Base-by-base conservation (phyloP, 2,797 vertebrate genomes). In the Thunnus albacares region DNA sequence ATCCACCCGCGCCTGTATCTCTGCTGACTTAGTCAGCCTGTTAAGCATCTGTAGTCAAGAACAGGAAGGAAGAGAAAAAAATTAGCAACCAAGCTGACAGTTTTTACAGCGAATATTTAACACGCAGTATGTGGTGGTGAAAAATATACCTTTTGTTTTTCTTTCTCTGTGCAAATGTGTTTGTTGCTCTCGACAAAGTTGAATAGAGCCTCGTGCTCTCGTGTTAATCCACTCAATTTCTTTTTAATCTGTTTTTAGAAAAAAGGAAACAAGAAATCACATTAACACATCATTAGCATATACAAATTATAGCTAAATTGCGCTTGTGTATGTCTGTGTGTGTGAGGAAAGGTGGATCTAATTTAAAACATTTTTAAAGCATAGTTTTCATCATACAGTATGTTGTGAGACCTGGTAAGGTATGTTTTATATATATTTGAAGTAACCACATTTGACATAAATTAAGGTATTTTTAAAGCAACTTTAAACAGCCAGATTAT, bases 1-100 rank as follows among this genome's bases (percentile, higher is more conserved):
- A 79, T 98, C 97, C 81, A 95, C 94, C 75, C 92, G 96, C 26
- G 90, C 78, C 91, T 97, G 91, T 49, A 94, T 82, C 82, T 96
- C 96, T 24, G 96, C 95, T 0, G 97, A 98, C 90, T 97, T 98
- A 71, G 94, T 97, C 92, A 98, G 86, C 82, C 96, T 96, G 91
- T 95, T 96, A 14, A 97, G 91, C 93, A 97, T 96, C 97, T 98
- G 82, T 7, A 64, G 20, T 60, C 33, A 60, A 58, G n/a, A 57
- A 55, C 18, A 57, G 30, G 30, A 11, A 43, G 11, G n/a, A 57
- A 24, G 26, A 20, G 6, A 28, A 41, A 5, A 30, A 28, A 14
- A 33, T 33, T 33, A 69, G 41, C 4, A 1, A 43, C 15, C 8
- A 15, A 20, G 18, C 6, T 35, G 10, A 59, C 28, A 65, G 15